Evolutionary conservation across 2,113 vertebrate genomes (phyloP).

Genomic region (Formicarius rufipectus): DNA sequence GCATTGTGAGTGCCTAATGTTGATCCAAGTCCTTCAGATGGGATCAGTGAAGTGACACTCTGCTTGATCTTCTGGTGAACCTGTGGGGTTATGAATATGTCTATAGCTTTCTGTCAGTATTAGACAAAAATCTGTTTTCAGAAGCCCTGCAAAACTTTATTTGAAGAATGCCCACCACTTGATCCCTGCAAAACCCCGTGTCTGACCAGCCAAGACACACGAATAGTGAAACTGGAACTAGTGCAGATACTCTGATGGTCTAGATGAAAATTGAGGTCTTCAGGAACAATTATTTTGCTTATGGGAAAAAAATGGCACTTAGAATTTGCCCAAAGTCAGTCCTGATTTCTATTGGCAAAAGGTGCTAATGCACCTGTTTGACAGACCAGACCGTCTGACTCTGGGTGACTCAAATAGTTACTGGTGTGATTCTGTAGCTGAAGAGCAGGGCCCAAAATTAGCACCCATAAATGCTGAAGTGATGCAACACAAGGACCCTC

Average conservation of each 20-base stretch:
- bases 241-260: background rate
- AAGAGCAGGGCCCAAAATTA: background rate
- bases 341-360: background rate
- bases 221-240: background rate
- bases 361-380: background rate
- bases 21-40: background rate
- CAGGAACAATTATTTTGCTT: background rate
- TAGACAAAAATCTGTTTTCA: background rate
- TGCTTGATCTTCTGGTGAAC: background rate
- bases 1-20: background rate
- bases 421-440: background rate
- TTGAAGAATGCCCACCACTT: background rate
- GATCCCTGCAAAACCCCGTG: background rate
- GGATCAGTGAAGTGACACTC: background rate
- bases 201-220: background rate
- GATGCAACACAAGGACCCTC: rapidly evolving
- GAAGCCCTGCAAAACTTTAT: background rate
- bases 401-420: background rate
- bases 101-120: background rate
- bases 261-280: background rate
- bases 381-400: background rate
- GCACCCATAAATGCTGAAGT: background rate
- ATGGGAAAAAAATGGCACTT: background rate
- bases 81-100: background rate
- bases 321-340: background rate